Conservation (phyloP, 2,888 invertebrate species). For the Lissonota sp. region DNA sequence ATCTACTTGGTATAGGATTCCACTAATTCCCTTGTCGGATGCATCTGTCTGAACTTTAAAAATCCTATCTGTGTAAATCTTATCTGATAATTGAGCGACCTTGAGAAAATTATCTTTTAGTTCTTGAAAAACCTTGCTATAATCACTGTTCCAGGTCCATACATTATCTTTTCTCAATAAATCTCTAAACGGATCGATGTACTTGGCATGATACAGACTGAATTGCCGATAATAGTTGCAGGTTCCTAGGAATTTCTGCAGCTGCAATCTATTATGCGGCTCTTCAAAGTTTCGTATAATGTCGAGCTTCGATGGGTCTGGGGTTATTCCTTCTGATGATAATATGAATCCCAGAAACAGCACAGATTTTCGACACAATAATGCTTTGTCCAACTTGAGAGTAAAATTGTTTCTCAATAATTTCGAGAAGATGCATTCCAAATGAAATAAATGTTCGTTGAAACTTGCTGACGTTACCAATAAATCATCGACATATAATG, state of each 20-base stretch:
- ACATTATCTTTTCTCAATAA: conserved; percentile 43
- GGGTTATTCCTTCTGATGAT: conserved; percentile 38
- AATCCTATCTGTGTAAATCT: conserved; percentile 11
- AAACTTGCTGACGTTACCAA: conserved; percentile 70
- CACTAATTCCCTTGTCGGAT: conserved; percentile 58
- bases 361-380: conserved; percentile 57
- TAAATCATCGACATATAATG: conserved; percentile 75
- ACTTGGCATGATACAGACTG: conserved; percentile 33
- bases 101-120: conserved; percentile 58
- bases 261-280: conserved; percentile 67
- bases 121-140: conserved; percentile 48
- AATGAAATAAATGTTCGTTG: conserved; percentile 68
- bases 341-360: conserved; percentile 57
- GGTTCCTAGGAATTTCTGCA: conserved; percentile 65
- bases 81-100: conserved; percentile 45
- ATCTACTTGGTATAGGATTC: conserved; percentile 55
- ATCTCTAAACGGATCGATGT: conserved; percentile 52
- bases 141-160: conserved; percentile 55
- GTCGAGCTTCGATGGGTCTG: conserved; percentile 56
- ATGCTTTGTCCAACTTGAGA: conserved; percentile 68
- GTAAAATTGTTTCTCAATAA: conserved; percentile 67
- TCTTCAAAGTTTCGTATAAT: conserved; percentile 68
- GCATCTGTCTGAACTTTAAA: conserved; percentile 60
- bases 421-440: conserved; percentile 65
- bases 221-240: conserved; percentile 62